Conservation (phyloP, 2,888 invertebrate genomes). For the Linhomoeus sp. region DNA sequence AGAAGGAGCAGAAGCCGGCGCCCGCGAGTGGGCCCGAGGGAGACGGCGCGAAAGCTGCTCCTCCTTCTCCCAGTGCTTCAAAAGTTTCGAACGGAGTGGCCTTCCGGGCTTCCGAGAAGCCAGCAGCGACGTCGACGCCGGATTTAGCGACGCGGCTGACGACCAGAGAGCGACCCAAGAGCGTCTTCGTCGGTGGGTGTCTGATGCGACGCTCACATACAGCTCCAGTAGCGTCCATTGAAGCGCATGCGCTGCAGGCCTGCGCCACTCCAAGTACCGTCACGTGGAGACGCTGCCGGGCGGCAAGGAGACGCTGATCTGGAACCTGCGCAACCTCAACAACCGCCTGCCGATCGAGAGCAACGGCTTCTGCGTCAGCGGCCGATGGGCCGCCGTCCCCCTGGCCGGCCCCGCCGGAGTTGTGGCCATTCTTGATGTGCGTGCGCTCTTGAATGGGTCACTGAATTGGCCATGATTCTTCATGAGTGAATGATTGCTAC, state of each 20-base stretch:
- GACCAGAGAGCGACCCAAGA: no score
- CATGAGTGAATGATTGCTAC: no score
- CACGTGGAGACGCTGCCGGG: conserved; percentile 14
- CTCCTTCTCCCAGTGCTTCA: no score
- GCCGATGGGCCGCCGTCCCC: conserved; percentile 66
- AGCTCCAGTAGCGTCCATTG: no score
- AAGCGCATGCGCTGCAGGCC: no score
- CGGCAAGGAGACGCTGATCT: conserved; percentile 1
- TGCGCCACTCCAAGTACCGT: conserved; percentile 15
- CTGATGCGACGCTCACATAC: no score
- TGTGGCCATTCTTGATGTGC: conserved; percentile 56
- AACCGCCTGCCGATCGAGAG: conserved; percentile 18
- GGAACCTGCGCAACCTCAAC: conserved; percentile 10
- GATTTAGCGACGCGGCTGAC: no score
- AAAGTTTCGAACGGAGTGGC: background rate
- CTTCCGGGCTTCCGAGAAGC: background rate
- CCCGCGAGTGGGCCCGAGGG: background rate
- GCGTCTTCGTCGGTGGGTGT: no score
- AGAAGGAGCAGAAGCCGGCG: background rate
- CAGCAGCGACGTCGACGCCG: no score
- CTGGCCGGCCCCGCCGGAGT: conserved; percentile 73
- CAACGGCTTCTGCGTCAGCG: conserved; percentile 42
- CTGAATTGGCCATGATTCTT: no score
- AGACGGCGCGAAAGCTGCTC: conserved; percentile 1
- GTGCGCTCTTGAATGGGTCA: no score